These are phyloP conservation scores for Pteropus alecto DNA, from an alignment of 2,113 vertebrate genomes.

Conservation along the genomic window DNA sequence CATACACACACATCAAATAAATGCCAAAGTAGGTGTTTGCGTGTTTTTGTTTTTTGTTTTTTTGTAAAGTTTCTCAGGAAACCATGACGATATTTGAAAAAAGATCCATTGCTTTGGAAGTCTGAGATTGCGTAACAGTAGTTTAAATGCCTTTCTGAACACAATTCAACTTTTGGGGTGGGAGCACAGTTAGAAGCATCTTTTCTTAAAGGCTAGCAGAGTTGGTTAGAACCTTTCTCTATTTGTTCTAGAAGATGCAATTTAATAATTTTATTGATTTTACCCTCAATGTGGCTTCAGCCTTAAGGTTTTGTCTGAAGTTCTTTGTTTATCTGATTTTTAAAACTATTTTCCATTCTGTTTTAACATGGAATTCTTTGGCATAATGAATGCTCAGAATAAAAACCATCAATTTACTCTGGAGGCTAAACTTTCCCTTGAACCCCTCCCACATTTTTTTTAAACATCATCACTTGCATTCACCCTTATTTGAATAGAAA, in stretches of 20 bases:
- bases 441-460: not conserved
- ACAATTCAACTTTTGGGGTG: not conserved
- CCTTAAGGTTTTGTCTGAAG: not conserved
- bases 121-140: constrained; percentile 47
- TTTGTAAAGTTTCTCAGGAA: constrained; percentile 66
- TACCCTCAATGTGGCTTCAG: not conserved
- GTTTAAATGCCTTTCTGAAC: constrained; percentile 46
- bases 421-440: constrained; percentile 45
- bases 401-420: constrained; percentile 55
- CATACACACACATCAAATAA: not conserved
- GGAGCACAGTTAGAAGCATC: not conserved
- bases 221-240: not conserved
- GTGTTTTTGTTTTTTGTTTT: constrained; percentile 35
- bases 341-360: not conserved
- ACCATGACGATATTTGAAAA: constrained; percentile 55
- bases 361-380: constrained; percentile 55
- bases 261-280: not conserved
- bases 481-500: constrained; percentile 69
- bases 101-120: constrained; percentile 43
- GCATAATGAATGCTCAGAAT: constrained; percentile 27
- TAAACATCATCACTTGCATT: constrained; percentile 46
- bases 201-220: constrained; percentile 11
- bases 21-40: not conserved
- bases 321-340: constrained; percentile 1
- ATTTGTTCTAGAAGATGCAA: not conserved